Evolutionary conservation across 2,113 vertebrate genomes (phyloP).

Genomic region (Peucedramus taeniatus): DNA sequence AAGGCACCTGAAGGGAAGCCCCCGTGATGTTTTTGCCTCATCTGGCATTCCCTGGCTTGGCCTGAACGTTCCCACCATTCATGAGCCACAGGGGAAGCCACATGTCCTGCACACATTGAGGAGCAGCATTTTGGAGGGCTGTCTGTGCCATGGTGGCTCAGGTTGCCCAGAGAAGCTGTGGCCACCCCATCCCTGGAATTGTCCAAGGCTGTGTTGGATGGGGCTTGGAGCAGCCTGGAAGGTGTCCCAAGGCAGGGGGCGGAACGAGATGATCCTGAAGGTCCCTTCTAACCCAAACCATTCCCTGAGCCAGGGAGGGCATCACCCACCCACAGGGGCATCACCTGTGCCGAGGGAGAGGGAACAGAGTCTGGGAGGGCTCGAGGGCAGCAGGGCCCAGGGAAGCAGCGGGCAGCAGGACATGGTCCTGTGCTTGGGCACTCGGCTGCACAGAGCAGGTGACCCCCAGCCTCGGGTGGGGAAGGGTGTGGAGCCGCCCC

Average conservation of each 20-base stretch:
- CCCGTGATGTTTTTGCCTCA: accelerated
- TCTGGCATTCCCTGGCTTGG: too few relatives aligned
- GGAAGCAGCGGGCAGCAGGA: neutral
- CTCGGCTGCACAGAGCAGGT: accelerated
- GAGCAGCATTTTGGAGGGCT: neutral
- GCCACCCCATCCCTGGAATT: neutral
- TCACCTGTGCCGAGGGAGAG: neutral
- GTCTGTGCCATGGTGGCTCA: neutral
- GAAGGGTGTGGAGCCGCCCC: neutral
- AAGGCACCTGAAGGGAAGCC: neutral
- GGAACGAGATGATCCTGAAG: too few relatives aligned
- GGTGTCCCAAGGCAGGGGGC: too few relatives aligned
- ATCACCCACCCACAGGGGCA: neutral
- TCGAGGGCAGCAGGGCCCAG: neutral
- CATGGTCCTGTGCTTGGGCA: accelerated
- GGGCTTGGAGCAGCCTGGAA: neutral
- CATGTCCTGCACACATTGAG: accelerated
- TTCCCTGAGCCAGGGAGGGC: neutral
- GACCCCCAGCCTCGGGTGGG: neutral
- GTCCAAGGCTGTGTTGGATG: neutral
- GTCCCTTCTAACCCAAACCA: neutral
- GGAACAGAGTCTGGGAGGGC: neutral
- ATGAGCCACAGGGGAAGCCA: accelerated
- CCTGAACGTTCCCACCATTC: accelerated
- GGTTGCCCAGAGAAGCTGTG: neutral